phyloP scores from a whole-genome alignment of 64 coral and sea anemone species.

The Dendronephthya gigantea region DNA sequence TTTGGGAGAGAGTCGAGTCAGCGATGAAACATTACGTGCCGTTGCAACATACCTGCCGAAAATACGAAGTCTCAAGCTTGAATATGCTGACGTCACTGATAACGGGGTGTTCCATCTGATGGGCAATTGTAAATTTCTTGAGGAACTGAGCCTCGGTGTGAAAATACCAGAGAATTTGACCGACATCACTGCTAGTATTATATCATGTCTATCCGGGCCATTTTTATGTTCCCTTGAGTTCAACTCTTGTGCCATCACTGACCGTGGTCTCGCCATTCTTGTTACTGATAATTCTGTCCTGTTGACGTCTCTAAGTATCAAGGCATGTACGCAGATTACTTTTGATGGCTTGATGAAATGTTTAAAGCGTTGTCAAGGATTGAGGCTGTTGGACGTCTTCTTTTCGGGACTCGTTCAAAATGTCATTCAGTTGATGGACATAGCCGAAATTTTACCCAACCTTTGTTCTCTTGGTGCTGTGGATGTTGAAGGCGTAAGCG shows the following conservation, averaged over 20 bases:
- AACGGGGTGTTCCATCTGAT: conserved; percentile 66
- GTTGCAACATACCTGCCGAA: conserved; percentile 57
- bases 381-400: neutral
- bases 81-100: conserved; percentile 75
- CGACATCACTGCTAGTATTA: conserved; percentile 62
- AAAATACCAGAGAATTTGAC: conserved; percentile 57
- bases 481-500: neutral
- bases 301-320: neutral
- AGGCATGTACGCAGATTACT: neutral
- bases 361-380: neutral
- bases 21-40: conserved; percentile 58
- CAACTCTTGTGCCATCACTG: neutral
- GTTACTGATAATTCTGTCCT: neutral
- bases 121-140: conserved; percentile 57
- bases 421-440: neutral
- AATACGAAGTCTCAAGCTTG: conserved; percentile 65
- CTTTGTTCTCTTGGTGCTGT: neutral
- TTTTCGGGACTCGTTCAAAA: conserved; percentile 8
- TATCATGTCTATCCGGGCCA: conserved; percentile 20
- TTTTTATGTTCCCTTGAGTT: neutral
- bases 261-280: neutral
- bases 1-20: conserved; percentile 68
- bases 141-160: conserved; percentile 53
- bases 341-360: neutral
- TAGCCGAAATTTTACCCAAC: neutral